Base-by-base conservation (phyloP, 23 tunicate species). In the Styela clava region DNA sequence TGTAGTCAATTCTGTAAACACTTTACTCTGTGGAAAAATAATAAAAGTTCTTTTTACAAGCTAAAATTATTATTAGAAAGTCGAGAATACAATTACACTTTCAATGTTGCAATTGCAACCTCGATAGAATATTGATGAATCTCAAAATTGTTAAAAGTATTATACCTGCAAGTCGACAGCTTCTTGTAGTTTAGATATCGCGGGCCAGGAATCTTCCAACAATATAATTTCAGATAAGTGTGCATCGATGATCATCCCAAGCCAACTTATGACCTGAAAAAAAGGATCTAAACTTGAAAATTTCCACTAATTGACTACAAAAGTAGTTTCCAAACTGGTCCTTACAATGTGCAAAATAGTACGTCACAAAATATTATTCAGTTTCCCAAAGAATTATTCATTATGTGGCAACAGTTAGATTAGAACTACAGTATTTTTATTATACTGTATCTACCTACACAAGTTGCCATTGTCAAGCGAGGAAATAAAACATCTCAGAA, bases 151-250 rank as follows among this genome's bases (percentile, higher is more conserved):
- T n/a, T n/a, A n/a, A 25, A 25, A 1, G n/a, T 67, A 24, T 16
- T 18, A 67, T 1, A 67, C 71, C 52, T 35, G 64, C 2, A 52
- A 16, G 16, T 52, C 65, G 19, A 76, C 81, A 31, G 81, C 81
- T 56, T 44, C 33, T 31, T 76, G 65, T 56, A 76, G 27, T 52
- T 52, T 24, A 35, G n/a, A 1, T n/a, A 76, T 52, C 67, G 31
- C n/a, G 5, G 81, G 81, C 81, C 81, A 76, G 12, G 65, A 76
- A 29, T 76, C 64, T 76, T 76, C 81, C 81, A 76, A 56, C 65
- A 76, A 37, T 7, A 76, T 52, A 20, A 76, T 76, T 76, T 76
- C 64, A 7, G 81, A 44, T 16, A 76, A 1, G 64, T 76, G 81
- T 44, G 81, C 26, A 76, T 76, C 81, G 31, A 76, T 22, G 62